Evolutionary conservation across 2,113 vertebrate genomes (phyloP).

Genomic region (Sus scrofa): DNA sequence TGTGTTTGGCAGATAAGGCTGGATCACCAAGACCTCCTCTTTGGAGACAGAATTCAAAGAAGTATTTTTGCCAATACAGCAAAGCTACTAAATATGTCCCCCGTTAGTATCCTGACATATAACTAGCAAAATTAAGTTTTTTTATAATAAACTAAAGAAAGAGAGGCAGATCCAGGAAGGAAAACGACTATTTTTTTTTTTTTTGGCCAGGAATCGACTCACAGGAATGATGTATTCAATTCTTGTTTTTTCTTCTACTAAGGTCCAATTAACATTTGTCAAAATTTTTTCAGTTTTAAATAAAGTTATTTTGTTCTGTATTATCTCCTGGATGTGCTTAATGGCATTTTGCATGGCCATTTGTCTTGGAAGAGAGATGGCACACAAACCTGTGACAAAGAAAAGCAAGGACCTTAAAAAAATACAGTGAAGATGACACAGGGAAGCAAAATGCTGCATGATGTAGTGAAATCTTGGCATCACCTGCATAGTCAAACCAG

Average conservation of each 20-base stretch:
- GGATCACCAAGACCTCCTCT: background rate
- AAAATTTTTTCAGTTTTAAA: slow-evolving; percentile 79
- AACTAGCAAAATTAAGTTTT: slow-evolving; percentile 25
- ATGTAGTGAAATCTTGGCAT: background rate
- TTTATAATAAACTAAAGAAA: background rate
- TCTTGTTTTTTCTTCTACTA: slow-evolving; percentile 76
- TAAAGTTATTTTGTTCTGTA: slow-evolving; percentile 71
- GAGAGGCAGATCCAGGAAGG: background rate
- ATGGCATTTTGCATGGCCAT: slow-evolving; percentile 71
- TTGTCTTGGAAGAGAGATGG: slow-evolving; percentile 75
- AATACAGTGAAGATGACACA: background rate
- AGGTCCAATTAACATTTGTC: slow-evolving; percentile 79
- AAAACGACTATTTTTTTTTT: background rate
- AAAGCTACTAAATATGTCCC: background rate
- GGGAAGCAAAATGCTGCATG: background rate
- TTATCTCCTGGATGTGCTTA: slow-evolving; percentile 75
- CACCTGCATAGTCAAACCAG: background rate
- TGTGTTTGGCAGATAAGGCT: background rate
- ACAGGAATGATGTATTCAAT: slow-evolving; percentile 66
- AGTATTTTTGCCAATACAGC: background rate
- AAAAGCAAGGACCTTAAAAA: background rate
- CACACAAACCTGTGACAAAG: slow-evolving; percentile 70
- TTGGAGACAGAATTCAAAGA: slow-evolving; percentile 37
- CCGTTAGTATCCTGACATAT: background rate
- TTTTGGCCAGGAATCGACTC: slow-evolving; percentile 49